Percentiles rank a stretch among this genome's conserved stretches.
Evolutionary conservation across 2,888 invertebrate species (phyloP).

Genomic region (Drosophila mimica): DNA sequence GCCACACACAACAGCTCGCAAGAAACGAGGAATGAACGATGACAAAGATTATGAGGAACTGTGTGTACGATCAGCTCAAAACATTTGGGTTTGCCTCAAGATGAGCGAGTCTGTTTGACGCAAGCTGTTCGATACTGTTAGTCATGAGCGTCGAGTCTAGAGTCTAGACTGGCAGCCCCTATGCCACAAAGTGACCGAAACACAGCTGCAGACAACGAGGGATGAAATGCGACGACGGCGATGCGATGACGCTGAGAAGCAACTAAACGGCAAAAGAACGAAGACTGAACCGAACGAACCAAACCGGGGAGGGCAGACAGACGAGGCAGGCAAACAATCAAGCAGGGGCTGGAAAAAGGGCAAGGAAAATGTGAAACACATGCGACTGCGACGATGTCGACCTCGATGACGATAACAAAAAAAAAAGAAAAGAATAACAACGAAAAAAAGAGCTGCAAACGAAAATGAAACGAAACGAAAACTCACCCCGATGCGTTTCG

Average conservation of each 20-base stretch:
- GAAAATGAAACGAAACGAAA: conserved; percentile 65
- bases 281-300: conserved; percentile 38
- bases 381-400: conserved; percentile 66
- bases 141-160: conserved; percentile 49
- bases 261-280: conserved; percentile 15
- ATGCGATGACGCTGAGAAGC: conserved; percentile 33
- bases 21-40: conserved; percentile 32
- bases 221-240: conserved; percentile 65
- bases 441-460: conserved; percentile 47
- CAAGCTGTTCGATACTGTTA: conserved; percentile 39
- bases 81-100: conserved; percentile 17
- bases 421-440: conserved; percentile 8
- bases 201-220: conserved; percentile 71
- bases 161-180: conserved; percentile 61
- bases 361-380: conserved; percentile 79
- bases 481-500: conserved; percentile 67
- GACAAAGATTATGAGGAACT: conserved; percentile 29
- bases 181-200: conserved; percentile 57
- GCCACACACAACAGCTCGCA: conserved; percentile 10
- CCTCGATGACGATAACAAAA: conserved; percentile 78
- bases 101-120: conserved; percentile 24
- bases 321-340: conserved; percentile 53
- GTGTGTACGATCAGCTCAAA: conserved; percentile 17
- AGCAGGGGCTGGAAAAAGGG: conserved; percentile 61
- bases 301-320: conserved; percentile 20